Percentiles rank a stretch among this genome's conserved stretches.
Evolutionary conservation across 2,113 vertebrate genomes (phyloP).

Genomic region (Xiphophorus hellerii): DNA sequence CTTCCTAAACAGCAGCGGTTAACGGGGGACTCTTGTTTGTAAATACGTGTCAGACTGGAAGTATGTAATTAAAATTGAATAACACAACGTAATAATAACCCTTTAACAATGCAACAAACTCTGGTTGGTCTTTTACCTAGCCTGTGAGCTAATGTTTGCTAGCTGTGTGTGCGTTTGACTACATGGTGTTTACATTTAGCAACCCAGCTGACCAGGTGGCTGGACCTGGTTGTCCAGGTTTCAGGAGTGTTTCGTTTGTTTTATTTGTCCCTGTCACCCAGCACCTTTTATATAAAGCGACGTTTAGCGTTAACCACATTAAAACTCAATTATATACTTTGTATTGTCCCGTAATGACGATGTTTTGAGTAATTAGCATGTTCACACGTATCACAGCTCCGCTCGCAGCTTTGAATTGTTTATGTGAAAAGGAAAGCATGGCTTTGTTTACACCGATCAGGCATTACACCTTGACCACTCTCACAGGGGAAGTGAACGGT

Average conservation of each 20-base stretch:
- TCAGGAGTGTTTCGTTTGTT: conserved; percentile 9
- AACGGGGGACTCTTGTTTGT: conserved; percentile 73
- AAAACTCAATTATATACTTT: not conserved
- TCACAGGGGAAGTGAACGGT: not conserved
- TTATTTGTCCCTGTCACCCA: not conserved
- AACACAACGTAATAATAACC: conserved; percentile 11
- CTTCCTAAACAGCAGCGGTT: conserved; percentile 68
- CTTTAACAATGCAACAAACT: conserved; percentile 7
- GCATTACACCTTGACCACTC: not conserved
- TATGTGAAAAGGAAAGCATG: conserved; percentile 19
- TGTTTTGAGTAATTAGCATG: no score
- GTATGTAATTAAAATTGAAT: conserved; percentile 30
- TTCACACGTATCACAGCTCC: no score
- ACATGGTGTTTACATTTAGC: conserved; percentile 74
- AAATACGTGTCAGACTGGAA: conserved; percentile 18
- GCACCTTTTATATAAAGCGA: not conserved
- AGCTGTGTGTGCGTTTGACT: conserved; percentile 70
- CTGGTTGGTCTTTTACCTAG: conserved; percentile 43
- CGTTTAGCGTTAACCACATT: not conserved
- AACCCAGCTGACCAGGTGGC: conserved; percentile 33
- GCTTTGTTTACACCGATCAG: conserved; percentile 37
- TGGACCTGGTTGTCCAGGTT: conserved; percentile 26
- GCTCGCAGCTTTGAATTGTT: not conserved
- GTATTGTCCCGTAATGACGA: not conserved
- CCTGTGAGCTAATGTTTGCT: conserved; percentile 71